These are phyloP conservation scores for Rostratula benghalensis DNA, from an alignment of 2,113 vertebrate species.

Conservation along the genomic window DNA sequence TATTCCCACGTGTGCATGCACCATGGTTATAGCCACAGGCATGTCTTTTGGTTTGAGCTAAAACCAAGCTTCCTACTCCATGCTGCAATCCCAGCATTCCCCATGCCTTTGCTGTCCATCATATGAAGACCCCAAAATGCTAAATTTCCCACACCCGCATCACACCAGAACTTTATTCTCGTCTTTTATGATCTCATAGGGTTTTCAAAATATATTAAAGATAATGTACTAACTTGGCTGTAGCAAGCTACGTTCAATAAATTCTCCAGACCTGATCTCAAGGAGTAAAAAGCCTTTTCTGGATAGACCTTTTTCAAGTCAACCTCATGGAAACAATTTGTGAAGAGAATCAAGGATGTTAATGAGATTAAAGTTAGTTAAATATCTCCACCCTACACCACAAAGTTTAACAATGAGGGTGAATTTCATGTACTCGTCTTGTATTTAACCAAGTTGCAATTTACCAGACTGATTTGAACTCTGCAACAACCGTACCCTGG, in stretches of 20 bases:
- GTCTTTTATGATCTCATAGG: background rate
- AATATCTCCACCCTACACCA: background rate
- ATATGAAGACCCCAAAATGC: background rate
- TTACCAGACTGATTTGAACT: background rate
- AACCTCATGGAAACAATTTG: background rate
- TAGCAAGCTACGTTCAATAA: background rate
- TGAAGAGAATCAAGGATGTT: background rate
- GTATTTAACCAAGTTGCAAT: background rate
- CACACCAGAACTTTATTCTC: background rate
- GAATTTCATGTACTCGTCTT: background rate
- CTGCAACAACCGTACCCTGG: background rate
- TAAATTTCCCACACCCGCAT: background rate
- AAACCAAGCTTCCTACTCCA: background rate
- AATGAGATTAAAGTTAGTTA: background rate
- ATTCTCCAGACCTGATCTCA: background rate
- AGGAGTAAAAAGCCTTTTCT: background rate
- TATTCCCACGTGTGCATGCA: background rate
- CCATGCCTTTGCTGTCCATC: background rate
- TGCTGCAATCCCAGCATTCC: background rate
- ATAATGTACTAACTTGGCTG: background rate
- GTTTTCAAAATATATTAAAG: background rate
- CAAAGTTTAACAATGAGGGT: background rate
- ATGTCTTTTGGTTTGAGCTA: background rate
- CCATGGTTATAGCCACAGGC: background rate
- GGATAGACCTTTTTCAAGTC: background rate